Base-by-base conservation (phyloP, 2,888 invertebrate species). In the Apamea anceps region DNA sequence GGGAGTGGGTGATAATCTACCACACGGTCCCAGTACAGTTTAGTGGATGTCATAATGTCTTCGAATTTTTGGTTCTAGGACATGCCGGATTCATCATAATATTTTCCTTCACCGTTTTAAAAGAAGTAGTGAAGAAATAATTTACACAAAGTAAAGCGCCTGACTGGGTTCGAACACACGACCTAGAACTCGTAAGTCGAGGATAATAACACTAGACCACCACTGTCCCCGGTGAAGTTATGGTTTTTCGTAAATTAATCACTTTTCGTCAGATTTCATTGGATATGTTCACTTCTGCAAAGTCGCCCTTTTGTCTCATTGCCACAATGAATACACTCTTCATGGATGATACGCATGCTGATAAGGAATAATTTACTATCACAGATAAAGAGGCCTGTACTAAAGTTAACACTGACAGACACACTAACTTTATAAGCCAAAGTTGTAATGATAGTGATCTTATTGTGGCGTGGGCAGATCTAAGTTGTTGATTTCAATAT, bases 401-500 rank as follows among this genome's bases (percentile, higher is more conserved):
- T 60, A 48, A 60, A 75, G 13, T 68, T 42, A 68, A 67, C 57
- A 76, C 67, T n/a, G 67, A 82, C 86, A 67, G 66, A 77, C 74
- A 63, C 7, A 57, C 72, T 42, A 54, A 85, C 18, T 80, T 71
- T 66, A 54, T 77, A n/a, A 32, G 25, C 48, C 51, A 42, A 70
- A 72, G 72, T 77, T 15, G 70, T 72, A 80, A 85, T 78, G 88
- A 88, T 88, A 81, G 80, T 79, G 57, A 88, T 88, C 83, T 85
- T 77, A 82, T 60, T 71, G 10, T 48, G 66, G 80, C 75, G 88
- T 88, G 82, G 88, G 88, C 42, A 74, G 80, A 76, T 78, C 70
- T 80, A 68, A 78, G 57, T 76, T 67, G 78, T 82, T 80, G 80
- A 88, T 88, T 88, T 85, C 80, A 87, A 80, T 88, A 85, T 85